Percentiles rank a stretch among this genome's conserved stretches.
Evolutionary conservation across 2,797 vertebrate genomes (phyloP).

Genomic region (Philypnodon macrostomus): DNA sequence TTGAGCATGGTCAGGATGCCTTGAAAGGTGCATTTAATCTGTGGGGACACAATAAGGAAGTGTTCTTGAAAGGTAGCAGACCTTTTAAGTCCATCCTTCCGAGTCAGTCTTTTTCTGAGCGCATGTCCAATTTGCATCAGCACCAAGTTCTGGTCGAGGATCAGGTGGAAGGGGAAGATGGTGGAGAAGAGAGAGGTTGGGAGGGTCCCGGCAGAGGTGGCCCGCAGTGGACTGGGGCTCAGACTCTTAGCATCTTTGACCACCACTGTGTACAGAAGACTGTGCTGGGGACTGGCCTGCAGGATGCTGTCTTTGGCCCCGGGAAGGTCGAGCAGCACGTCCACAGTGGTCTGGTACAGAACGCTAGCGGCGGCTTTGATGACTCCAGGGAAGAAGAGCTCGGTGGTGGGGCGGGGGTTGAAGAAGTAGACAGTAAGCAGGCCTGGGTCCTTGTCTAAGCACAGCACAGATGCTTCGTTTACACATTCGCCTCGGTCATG

Average conservation of each 20-base stretch:
- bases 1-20: conserved; percentile 96
- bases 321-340: conserved; percentile 80
- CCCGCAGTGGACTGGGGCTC: conserved; percentile 87
- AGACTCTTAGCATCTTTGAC: conserved; percentile 84
- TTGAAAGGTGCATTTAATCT: conserved; percentile 90
- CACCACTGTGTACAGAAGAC: conserved; percentile 87
- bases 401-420: conserved; percentile 86
- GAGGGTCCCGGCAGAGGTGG: conserved; percentile 88
- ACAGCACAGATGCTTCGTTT: conserved; percentile 88
- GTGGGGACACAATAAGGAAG: conserved; percentile 89
- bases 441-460: conserved; percentile 91
- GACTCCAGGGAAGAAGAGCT: conserved; percentile 90
- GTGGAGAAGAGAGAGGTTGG: conserved; percentile 91
- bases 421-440: conserved; percentile 94
- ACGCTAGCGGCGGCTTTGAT: conserved; percentile 90
- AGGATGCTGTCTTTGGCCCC: conserved; percentile 81
- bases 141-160: conserved; percentile 91
- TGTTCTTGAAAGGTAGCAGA: conserved; percentile 84
- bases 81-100: conserved; percentile 85
- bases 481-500: conserved; percentile 76
- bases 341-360: conserved; percentile 83
- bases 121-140: conserved; percentile 93
- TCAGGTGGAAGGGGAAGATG: conserved; percentile 96
- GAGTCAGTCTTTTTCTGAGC: conserved; percentile 85
- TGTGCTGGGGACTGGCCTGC: conserved; percentile 88